Percentiles rank a stretch among this genome's conserved stretches.
Conservation (phyloP, 92 coral and sea anemone species). For the Metridium senile region DNA sequence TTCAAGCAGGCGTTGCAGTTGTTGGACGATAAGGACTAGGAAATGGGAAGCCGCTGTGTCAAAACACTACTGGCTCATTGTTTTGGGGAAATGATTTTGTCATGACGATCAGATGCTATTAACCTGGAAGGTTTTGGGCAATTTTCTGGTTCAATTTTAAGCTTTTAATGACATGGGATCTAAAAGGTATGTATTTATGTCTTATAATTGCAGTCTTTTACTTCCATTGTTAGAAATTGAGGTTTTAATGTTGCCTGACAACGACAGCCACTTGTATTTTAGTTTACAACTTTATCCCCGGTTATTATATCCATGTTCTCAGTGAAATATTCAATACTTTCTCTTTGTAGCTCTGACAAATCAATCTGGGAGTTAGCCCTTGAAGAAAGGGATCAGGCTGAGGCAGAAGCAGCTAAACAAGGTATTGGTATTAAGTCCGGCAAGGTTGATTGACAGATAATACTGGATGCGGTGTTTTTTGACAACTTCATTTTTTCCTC, state of each 20-base stretch:
- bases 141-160: background rate
- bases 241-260: conserved; percentile 21
- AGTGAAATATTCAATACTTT: background rate
- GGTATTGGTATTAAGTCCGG: conserved; percentile 15
- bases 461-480: no score
- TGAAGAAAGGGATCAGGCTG: conserved; percentile 66
- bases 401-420: conserved; percentile 25
- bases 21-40: conserved; percentile 31
- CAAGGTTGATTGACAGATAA: no score
- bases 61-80: conserved; percentile 23
- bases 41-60: conserved; percentile 17
- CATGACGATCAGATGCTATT: no score
- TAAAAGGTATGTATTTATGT: conserved; percentile 11
- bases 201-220: background rate
- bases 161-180: conserved; percentile 7
- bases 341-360: conserved; percentile 71
- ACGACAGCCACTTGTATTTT: conserved; percentile 21
- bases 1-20: conserved; percentile 42
- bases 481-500: background rate
- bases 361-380: conserved; percentile 98
- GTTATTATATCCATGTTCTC: background rate
- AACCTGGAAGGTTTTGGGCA: background rate
- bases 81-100: no score
- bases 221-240: background rate
- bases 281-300: background rate